These are phyloP conservation scores for Hippocampus barbouri DNA, from an alignment of 2,113 vertebrate genomes.

Conservation along the genomic window DNA sequence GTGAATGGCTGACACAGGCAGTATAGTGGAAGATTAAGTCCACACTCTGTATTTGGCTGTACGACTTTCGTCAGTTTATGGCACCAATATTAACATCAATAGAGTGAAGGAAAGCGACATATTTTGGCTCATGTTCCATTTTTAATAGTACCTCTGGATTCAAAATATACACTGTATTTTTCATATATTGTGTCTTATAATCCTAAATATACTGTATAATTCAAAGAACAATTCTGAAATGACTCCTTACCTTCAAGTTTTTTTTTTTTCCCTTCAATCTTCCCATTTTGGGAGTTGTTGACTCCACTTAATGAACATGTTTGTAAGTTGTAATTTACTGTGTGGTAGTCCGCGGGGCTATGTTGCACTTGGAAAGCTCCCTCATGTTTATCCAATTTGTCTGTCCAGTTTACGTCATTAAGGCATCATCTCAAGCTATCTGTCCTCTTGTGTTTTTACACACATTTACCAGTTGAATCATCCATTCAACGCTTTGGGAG, in stretches of 20 bases:
- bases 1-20: conserved; percentile 14
- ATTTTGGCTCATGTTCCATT: neutral
- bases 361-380: neutral
- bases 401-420: neutral
- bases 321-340: neutral
- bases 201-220: neutral
- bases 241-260: no score
- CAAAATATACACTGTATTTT: neutral
- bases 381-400: neutral
- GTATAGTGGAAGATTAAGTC: conserved; percentile 10
- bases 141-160: neutral
- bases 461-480: neutral
- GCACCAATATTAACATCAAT: conserved; percentile 9
- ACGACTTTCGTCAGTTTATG: neutral
- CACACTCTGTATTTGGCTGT: conserved; percentile 22
- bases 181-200: neutral
- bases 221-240: neutral
- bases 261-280: neutral
- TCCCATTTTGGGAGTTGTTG: neutral
- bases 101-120: conserved; percentile 12
- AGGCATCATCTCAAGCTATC: neutral
- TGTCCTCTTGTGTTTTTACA: neutral
- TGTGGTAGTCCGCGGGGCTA: neutral
- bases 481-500: neutral
- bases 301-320: neutral